Base-by-base conservation (phyloP, 2,113 vertebrate species). In the Labeo rohita region DNA sequence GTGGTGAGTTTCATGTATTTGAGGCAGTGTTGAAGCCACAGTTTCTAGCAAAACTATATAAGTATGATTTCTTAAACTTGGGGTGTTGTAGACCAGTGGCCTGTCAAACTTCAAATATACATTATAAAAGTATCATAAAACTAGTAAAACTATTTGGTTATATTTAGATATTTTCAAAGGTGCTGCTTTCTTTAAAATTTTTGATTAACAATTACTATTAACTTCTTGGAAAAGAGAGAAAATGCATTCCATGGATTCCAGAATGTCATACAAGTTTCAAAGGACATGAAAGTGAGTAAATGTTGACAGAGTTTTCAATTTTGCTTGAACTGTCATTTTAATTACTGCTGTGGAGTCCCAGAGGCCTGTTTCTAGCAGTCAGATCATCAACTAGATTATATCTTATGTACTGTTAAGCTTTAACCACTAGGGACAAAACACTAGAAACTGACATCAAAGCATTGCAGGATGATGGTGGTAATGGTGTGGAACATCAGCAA, bases 1-100 rank as follows among this genome's bases (percentile, higher is more conserved):
- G 96, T 90, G 92, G 91, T 93, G 80, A 90, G 91, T 85, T 36
- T 82, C 28, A 76, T 52, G 34, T 65, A 12, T 56, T 66, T 56
- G 43, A 47, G 4, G 39, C 8, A 11, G 18, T 73, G 39, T 45
- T 72, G 68, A 73, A 73, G 43, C 9, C 39, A 4, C 9, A 47
- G 47, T 74, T 74, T 73, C 39, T 10, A 47, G 3, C 61, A 7
- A 23, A 65, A 65, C 11, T 65, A 23, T 65, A 11, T 0, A 65
- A 28, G 6, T 65, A 65, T 65, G 52, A 54, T 16, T 54, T 59
- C 54, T 16, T 59, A 21, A 59, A 59, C 54, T 59, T 21, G 18
- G 16, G 16, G 54, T 21, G 54, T 59, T 59, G 54, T 59, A 21
- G 54, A 18, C 21, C 21, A 61, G 56, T 59, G 54, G 56, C 39